These are phyloP conservation scores for Euspilapteryx auroguttella DNA, from an alignment of 2,888 invertebrate species.

Conservation along the genomic window DNA sequence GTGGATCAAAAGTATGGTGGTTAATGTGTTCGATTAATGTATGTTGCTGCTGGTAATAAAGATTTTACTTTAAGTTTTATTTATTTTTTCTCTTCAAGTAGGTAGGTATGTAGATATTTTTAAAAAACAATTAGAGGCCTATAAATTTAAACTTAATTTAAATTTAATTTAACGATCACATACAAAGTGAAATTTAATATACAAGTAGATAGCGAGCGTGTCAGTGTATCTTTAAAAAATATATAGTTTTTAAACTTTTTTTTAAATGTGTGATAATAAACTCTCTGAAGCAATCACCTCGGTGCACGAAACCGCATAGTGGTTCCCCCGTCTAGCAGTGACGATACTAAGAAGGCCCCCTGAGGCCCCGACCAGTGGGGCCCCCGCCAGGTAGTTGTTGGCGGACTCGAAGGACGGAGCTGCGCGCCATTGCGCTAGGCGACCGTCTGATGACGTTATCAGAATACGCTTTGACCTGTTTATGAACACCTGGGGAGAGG, in stretches of 20 bases:
- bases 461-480: slow-evolving; percentile 41
- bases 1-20: too few relatives aligned
- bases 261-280: not conserved
- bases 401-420: slow-evolving; percentile 45
- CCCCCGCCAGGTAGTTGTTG: slow-evolving; percentile 31
- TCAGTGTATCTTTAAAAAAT: not conserved
- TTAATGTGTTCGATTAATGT: too few relatives aligned
- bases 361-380: slow-evolving; percentile 28
- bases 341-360: slow-evolving; percentile 36
- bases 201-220: too few relatives aligned
- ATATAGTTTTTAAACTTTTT: not conserved
- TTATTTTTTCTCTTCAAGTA: too few relatives aligned
- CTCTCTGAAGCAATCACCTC: slow-evolving; percentile 17
- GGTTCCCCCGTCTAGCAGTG: slow-evolving; percentile 31
- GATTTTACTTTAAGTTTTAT: too few relatives aligned
- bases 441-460: slow-evolving; percentile 31
- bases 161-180: too few relatives aligned
- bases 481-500: slow-evolving; percentile 34
- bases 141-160: too few relatives aligned
- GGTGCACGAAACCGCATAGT: slow-evolving; percentile 39
- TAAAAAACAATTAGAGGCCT: too few relatives aligned
- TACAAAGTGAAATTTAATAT: too few relatives aligned
- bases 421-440: slow-evolving; percentile 40
- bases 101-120: too few relatives aligned
- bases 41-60: too few relatives aligned